A percentile compares a stretch with the other conserved stretches of the same genome.
Evolutionary conservation across 2,888 invertebrate genomes (phyloP).

Genomic region (Pyrgus malvae): DNA sequence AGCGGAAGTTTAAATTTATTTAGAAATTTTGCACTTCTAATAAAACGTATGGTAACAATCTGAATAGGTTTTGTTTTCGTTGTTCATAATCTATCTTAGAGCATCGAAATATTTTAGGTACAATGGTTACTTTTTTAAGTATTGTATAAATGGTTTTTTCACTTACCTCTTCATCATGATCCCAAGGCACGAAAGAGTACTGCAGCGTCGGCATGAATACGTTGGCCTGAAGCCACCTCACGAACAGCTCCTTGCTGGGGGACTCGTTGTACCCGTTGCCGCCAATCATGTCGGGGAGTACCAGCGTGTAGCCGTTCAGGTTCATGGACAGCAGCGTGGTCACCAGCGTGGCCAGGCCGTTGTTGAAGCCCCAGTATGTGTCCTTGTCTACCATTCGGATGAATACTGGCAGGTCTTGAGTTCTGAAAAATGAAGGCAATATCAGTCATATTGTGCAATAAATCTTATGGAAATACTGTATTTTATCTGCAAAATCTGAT

Average conservation of each 20-base stretch:
- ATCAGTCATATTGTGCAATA: no score
- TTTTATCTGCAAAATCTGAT: no score
- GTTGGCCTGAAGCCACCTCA: conserved; percentile 89
- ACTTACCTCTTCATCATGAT: conserved; percentile 82
- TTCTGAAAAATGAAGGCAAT: no score
- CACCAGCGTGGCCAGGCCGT: conserved; percentile 87
- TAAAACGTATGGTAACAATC: no score
- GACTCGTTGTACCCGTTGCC: conserved; percentile 80
- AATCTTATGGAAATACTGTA: no score
- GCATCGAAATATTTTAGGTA: no score
- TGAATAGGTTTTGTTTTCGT: no score
- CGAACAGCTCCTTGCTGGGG: conserved; percentile 83
- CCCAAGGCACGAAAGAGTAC: conserved; percentile 91
- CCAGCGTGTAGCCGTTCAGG: conserved; percentile 85
- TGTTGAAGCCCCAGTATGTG: conserved; percentile 85
- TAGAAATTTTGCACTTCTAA: no score
- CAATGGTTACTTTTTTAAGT: no score
- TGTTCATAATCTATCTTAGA: no score
- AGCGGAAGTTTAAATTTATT: no score
- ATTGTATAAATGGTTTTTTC: no score
- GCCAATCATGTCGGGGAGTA: conserved; percentile 90
- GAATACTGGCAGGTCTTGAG: conserved; percentile 87
- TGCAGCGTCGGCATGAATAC: conserved; percentile 90
- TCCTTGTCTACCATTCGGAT: conserved; percentile 91
- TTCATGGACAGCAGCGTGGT: conserved; percentile 84